These are phyloP conservation scores for Gandaritis pyraliata DNA, from an alignment of 2,888 invertebrate genomes.

Conservation along the genomic window DNA sequence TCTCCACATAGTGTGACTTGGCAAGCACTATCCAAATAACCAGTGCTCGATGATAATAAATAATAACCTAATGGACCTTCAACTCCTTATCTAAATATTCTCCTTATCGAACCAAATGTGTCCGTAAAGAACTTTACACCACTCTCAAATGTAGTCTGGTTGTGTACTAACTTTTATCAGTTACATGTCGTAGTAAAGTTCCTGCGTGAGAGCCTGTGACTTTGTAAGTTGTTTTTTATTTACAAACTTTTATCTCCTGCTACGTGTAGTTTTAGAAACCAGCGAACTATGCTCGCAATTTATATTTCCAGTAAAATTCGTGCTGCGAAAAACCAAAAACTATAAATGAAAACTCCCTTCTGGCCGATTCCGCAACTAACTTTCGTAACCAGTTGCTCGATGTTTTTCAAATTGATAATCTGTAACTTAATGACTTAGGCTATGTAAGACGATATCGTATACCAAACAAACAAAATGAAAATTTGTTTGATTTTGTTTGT, in stretches of 20 bases:
- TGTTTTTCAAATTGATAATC: no score
- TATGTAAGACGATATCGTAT: no score
- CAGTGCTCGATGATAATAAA: constrained; percentile 16
- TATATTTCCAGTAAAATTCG: no score
- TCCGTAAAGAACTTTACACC: constrained; percentile 12
- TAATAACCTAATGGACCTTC: constrained; percentile 19
- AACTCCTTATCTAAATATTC: constrained; percentile 20
- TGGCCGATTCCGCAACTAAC: no score
- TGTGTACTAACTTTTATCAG: constrained; percentile 8
- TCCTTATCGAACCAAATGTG: constrained; percentile 14
- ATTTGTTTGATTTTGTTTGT: no score
- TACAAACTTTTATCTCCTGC: not conserved
- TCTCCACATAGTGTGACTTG: constrained; percentile 40
- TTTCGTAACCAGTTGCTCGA: no score
- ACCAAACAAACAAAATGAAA: no score
- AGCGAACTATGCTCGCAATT: no score
- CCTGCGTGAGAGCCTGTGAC: not conserved
- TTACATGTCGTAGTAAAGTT: not conserved
- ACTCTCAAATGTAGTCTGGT: constrained; percentile 13
- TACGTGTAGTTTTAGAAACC: no score
- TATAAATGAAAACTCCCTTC: no score
- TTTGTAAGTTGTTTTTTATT: not conserved
- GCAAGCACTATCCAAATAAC: constrained; percentile 25
- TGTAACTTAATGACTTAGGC: no score
- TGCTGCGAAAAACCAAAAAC: no score